phyloP scores from a whole-genome alignment of 2,113 vertebrate genomes.

The Plecotus auritus region DNA sequence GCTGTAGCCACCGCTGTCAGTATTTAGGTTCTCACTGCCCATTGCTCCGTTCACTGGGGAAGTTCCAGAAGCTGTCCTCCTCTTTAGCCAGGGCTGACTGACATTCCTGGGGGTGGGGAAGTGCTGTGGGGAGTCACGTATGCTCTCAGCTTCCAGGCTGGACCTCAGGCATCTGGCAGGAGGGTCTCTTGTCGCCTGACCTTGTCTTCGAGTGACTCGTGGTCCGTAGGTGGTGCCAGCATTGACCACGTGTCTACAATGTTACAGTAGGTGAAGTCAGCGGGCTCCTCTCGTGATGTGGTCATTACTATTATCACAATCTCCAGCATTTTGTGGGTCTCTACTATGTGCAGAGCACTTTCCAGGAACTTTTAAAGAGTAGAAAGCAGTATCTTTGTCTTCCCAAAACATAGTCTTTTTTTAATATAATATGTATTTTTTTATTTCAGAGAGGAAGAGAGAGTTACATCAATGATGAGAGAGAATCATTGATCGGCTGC shows the following conservation, averaged over 20 bases:
- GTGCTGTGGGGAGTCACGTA: not conserved
- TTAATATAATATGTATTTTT: too few species aligned
- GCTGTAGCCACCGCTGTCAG: not conserved
- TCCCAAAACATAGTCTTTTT: not conserved
- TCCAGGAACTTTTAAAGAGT: not conserved
- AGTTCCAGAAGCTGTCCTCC: not conserved
- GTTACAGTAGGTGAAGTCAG: too few species aligned
- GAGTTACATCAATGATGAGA: too few species aligned
- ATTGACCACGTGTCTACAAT: not conserved
- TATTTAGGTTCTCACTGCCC: not conserved
- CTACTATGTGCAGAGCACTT: not conserved
- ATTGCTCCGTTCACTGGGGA: not conserved
- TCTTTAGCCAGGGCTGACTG: not conserved
- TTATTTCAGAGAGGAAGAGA: too few species aligned
- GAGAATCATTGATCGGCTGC: too few species aligned
- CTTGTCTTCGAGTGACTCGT: not conserved
- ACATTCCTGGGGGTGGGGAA: not conserved
- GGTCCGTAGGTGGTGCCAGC: too few species aligned
- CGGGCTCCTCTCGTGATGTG: not conserved
- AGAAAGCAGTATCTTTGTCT: not conserved
- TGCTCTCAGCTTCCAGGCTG: not conserved
- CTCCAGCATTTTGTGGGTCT: not conserved
- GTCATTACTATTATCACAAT: not conserved
- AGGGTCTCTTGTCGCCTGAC: not conserved
- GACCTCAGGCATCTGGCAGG: not conserved